Base-by-base conservation (phyloP, 2,888 invertebrate species). In the Eumerus sabulonum region DNA sequence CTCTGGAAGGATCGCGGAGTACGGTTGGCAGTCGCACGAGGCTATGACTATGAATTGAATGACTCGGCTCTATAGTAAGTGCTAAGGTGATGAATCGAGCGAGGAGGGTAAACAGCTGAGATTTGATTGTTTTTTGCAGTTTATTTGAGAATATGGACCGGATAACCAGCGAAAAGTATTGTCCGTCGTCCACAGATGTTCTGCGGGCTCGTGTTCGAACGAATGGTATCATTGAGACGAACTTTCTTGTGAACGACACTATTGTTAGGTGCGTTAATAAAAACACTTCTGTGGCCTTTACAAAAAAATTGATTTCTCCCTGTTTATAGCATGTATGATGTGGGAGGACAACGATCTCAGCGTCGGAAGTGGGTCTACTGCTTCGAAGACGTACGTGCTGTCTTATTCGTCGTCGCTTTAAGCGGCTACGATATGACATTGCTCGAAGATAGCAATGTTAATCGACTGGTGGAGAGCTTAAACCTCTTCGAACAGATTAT, bases 341-440 rank as follows among this genome's bases (percentile, higher is more conserved):
- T 92, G 35, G 92, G 92, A 18, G 93, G 92, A 60, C 93, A 92
- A 85, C 87, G 92, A 84, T 92, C 92, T 73, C 92, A 93, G 86
- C 85, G 93, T 48, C 87, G 91, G 63, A 93, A 93, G 85, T 93
- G 93, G 93, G 92, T 93, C 83, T 92, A 92, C 84, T 92, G 92
- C 86, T 93, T 93, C 86, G 92, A 92, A 85, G 92, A 92, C 85
- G 92, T 92, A 1, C 88, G 90, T 83, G 92, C 92, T 14, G 91
- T 93, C 1, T 85, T 93, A 47, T 93, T 92, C 88, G 92, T 93
- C 14, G 92, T 92, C 13, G 92, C 93, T 0, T 87, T 93, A 9
- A 93, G 92, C 86, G 92, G 92, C 47, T 93, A 92, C 84, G 93
- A 93, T 84, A 92, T 93, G 92, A 92, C 92, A 3, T 86, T 92